A percentile compares a stretch with the other conserved stretches of the same genome.
phyloP scores from a whole-genome alignment of 2,113 vertebrate genomes.

The Prunella himalayana region DNA sequence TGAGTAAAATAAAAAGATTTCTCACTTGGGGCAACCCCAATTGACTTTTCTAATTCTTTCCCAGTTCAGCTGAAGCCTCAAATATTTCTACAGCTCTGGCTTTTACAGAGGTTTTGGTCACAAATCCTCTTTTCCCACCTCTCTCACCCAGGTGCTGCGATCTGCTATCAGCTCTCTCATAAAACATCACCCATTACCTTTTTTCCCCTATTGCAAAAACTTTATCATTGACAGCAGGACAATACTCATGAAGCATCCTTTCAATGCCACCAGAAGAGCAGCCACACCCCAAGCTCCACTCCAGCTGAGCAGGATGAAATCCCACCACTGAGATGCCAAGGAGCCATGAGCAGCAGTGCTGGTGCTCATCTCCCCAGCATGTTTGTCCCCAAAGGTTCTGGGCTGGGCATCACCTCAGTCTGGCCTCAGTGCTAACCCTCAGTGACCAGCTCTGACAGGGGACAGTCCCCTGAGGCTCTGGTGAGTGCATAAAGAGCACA shows the following conservation, averaged over 20 bases:
- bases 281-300: background rate
- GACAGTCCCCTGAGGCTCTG: background rate
- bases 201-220: background rate
- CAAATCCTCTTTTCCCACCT: background rate
- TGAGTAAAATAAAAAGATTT: background rate
- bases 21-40: background rate
- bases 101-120: background rate
- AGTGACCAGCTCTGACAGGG: background rate
- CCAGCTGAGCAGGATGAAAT: background rate
- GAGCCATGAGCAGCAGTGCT: background rate
- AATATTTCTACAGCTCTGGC: background rate
- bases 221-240: background rate
- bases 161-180: background rate
- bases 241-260: background rate
- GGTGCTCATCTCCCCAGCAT: background rate
- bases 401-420: background rate
- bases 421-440: background rate
- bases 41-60: background rate
- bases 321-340: background rate
- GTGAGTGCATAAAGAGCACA: fast-evolving
- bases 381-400: background rate
- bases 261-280: background rate
- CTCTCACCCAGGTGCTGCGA: background rate
- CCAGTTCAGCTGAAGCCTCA: background rate
- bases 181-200: background rate